Evolutionary conservation across 2,797 vertebrate genomes (phyloP).

Genomic region (Hippopotamyrus pictus): DNA sequence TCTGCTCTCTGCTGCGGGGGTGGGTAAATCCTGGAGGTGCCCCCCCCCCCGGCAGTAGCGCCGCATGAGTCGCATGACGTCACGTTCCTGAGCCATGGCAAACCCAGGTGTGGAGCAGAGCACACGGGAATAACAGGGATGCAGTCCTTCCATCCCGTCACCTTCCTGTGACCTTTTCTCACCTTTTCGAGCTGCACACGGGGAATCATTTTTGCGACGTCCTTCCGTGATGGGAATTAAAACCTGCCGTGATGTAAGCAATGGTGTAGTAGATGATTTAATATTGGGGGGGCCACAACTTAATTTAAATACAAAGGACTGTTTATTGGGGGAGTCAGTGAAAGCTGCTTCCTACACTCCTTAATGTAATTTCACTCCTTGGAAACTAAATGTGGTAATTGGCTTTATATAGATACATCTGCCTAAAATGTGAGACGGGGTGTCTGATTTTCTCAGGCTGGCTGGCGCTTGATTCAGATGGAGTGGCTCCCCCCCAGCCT

Average conservation of each 20-base stretch:
- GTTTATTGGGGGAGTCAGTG: not conserved
- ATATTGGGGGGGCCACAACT: not conserved
- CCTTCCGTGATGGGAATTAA: not conserved
- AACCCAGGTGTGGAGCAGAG: constrained; percentile 49
- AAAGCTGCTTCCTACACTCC: not conserved
- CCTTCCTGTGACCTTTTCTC: constrained; percentile 67
- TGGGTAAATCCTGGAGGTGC: not conserved
- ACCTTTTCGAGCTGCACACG: constrained; percentile 37
- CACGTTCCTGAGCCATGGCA: constrained; percentile 52
- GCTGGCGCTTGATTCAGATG: not conserved
- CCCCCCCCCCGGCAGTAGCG: not conserved
- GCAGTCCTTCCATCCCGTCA: constrained; percentile 67
- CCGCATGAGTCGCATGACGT: constrained; percentile 37
- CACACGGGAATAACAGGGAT: constrained; percentile 57
- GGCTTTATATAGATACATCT: not conserved
- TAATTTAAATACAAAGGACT: not conserved
- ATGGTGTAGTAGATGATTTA: not conserved
- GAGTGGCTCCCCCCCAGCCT: not conserved
- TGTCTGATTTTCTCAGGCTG: not conserved
- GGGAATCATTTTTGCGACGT: not conserved
- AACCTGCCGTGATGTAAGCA: not conserved
- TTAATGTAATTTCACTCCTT: not conserved
- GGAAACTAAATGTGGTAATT: not conserved
- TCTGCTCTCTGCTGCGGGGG: constrained; percentile 52
- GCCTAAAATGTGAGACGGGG: not conserved